Percentiles rank a stretch among this genome's conserved stretches.
phyloP scores from a whole-genome alignment of 2,888 invertebrate species.

The Hemaris fuciformis region DNA sequence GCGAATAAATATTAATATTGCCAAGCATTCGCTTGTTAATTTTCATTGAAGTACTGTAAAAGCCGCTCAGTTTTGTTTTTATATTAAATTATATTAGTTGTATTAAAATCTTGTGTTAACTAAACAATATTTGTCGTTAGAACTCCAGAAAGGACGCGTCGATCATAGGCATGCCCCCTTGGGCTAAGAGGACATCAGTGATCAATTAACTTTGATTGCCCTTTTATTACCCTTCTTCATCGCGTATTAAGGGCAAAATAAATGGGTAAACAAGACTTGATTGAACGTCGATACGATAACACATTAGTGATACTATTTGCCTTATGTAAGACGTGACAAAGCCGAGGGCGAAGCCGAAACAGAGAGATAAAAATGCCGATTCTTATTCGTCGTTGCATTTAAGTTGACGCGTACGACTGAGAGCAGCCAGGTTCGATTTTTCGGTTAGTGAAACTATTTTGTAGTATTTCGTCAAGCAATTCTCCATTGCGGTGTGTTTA shows the following conservation, averaged over 20 bases:
- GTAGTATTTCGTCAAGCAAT: no score
- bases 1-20: neutral
- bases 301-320: constrained; percentile 7
- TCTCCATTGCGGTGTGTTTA: no score
- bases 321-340: neutral
- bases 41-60: neutral
- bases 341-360: neutral
- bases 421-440: no score
- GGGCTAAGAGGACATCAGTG: constrained; percentile 19
- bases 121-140: neutral
- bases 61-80: no score
- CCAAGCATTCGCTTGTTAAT: neutral
- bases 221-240: constrained; percentile 23
- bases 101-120: neutral
- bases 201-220: constrained; percentile 24
- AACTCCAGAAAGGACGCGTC: neutral
- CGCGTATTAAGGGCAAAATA: constrained; percentile 25
- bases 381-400: no score
- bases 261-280: constrained; percentile 22
- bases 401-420: no score
- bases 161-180: constrained; percentile 14
- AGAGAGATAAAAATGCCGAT: no score
- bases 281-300: constrained; percentile 11
- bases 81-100: no score
- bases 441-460: no score